Percentiles rank a stretch among this genome's conserved stretches.
These are phyloP conservation scores for Buceros bicornis DNA, from an alignment of 2,797 vertebrate species.

Conservation along the genomic window DNA sequence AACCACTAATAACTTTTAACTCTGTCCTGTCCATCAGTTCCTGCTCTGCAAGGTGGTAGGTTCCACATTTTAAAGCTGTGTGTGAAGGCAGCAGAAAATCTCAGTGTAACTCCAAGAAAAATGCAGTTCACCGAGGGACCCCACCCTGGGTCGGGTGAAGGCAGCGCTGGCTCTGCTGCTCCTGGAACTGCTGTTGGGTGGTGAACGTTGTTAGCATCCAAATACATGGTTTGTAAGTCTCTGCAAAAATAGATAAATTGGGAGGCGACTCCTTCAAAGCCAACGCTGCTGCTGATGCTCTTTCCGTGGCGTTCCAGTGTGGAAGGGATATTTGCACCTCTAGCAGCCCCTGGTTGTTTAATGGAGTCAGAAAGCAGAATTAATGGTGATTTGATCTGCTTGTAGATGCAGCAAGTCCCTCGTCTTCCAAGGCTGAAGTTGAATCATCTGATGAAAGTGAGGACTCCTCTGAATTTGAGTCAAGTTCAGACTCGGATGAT, in stretches of 20 bases:
- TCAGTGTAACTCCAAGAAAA: background rate
- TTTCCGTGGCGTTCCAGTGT: background rate
- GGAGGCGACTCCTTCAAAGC: background rate
- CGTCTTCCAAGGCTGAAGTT: constrained; percentile 84
- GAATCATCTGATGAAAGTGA: constrained; percentile 87
- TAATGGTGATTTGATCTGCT: background rate
- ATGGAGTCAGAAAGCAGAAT: background rate
- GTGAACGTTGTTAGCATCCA: background rate
- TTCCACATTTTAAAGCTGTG: background rate
- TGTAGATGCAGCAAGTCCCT: constrained; percentile 79
- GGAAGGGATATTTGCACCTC: background rate
- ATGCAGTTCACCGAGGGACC: background rate
- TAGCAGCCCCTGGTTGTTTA: background rate
- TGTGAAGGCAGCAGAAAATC: background rate
- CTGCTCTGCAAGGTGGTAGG: background rate
- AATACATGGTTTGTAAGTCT: background rate
- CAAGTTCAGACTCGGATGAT: constrained; percentile 89
- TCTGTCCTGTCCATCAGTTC: background rate
- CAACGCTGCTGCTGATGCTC: background rate
- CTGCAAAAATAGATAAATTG: background rate
- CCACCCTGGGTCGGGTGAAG: background rate
- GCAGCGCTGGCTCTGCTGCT: background rate
- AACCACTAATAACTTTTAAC: background rate
- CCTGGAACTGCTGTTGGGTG: accelerated
- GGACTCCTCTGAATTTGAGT: constrained; percentile 90